Evolutionary conservation across 2,797 vertebrate genomes (phyloP), one percentile per base, ranked within the genome.

Genomic region (Sebastes elongatus): DNA sequence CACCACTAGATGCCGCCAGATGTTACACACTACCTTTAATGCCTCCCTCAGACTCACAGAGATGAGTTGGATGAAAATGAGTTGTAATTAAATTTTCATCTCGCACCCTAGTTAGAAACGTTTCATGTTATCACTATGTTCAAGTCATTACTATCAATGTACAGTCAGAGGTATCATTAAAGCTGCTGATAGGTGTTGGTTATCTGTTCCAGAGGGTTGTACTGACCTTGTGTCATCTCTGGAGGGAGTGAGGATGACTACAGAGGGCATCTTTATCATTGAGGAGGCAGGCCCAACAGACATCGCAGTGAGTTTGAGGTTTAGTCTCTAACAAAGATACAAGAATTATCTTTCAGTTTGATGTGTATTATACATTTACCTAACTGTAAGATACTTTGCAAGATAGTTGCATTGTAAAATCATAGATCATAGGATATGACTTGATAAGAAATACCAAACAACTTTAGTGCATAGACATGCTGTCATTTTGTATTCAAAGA

Each of bases 121-220:
- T 33, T 56, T 55, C 20, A 30, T 27, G 10, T 57, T 25, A 72
- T 80, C 3, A 7, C 5, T 2, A 0, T 72, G 10, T 38, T 49
- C 46, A 0, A 18, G 46, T 49, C 18, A 49, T 20, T 22, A 9
- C 4, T 49, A 28, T 52, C n/a, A 22, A 4, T 66, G 7, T 27
- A 33, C 14, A 61, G 10, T 32, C 16, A 25, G 7, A 42, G 16
- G 10, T 46, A 28, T 32, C 11, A 25, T 32, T 49, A n/a, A 46
- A 18, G 11, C 6, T 6, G 52, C 30, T 42, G 23, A 52, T 57
- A 2, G 3, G 3, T 18, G 49, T 18, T 57, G 38, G 5, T 28
- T 75, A 78, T 75, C 7, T 78, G 10, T 82, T 18, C 67, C 88
- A 98, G 97, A 97, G 87, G 96, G 97, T 59, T 98, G 97, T 33